A percentile compares a stretch with the other conserved stretches of the same genome.
These are phyloP conservation scores for Atta cephalotes DNA, from an alignment of 1,140 invertebrate genomes.

Conservation along the genomic window DNA sequence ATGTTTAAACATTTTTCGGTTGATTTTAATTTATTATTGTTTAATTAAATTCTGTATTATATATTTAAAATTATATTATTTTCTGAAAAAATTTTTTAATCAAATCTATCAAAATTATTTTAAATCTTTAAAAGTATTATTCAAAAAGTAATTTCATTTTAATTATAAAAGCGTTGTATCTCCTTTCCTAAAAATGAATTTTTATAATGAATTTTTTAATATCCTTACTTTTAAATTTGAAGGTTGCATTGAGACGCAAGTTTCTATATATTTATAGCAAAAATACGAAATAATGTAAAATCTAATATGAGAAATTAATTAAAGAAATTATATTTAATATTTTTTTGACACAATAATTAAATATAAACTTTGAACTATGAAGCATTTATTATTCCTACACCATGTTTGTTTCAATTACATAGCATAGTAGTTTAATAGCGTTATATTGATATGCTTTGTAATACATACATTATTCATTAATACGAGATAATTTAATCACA, in stretches of 20 bases:
- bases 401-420: conserved; percentile 33
- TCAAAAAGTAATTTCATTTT: not conserved
- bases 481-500: conserved; percentile 39
- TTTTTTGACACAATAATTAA: not conserved
- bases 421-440: conserved; percentile 33
- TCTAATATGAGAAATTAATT: not conserved
- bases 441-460: conserved; percentile 37
- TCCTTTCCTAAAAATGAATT: not conserved
- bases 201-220: conserved; percentile 1
- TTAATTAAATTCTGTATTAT: not conserved
- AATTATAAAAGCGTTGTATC: not conserved
- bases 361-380: conserved; percentile 30
- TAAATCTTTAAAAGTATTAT: not conserved
- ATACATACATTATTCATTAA: conserved; percentile 47
- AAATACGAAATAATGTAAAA: not conserved
- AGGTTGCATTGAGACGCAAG: not conserved
- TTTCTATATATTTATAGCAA: not conserved
- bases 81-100: not conserved
- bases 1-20: too few relatives aligned
- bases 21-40: not conserved
- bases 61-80: not conserved
- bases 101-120: not conserved
- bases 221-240: not conserved
- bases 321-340: conserved; percentile 24
- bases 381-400: conserved; percentile 39